phyloP scores from a whole-genome alignment of 2,797 vertebrate genomes.

The Masticophis lateralis region DNA sequence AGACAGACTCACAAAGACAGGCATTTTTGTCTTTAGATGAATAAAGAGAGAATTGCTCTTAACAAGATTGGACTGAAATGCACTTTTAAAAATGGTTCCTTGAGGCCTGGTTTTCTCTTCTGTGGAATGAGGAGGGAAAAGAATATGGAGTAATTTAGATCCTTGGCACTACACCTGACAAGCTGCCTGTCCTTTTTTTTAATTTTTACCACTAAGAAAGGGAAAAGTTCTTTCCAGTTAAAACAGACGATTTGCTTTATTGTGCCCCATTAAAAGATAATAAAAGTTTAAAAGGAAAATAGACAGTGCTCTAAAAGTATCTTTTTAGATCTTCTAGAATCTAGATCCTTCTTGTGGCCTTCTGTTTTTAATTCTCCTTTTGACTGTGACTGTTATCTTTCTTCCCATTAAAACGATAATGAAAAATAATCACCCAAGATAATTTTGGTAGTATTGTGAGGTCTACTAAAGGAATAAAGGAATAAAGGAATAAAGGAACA shows the following conservation, averaged over 20 bases:
- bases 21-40: background rate
- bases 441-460: background rate
- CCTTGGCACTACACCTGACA: background rate
- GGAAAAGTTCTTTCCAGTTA: background rate
- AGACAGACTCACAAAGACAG: too few relatives aligned
- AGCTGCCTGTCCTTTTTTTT: background rate
- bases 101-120: background rate
- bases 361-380: background rate
- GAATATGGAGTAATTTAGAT: conserved; percentile 5
- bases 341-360: background rate
- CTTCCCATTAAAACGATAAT: background rate
- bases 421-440: background rate
- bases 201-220: background rate
- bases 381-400: background rate
- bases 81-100: background rate
- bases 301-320: background rate
- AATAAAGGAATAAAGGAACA: background rate
- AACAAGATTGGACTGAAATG: conserved; percentile 10
- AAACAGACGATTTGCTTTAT: background rate
- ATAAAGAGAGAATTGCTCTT: conserved; percentile 13
- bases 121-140: background rate
- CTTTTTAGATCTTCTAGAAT: background rate
- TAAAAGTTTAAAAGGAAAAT: background rate
- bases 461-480: background rate
- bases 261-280: background rate